phyloP scores from a whole-genome alignment of 2,113 vertebrate species.

The Vidua macroura region DNA sequence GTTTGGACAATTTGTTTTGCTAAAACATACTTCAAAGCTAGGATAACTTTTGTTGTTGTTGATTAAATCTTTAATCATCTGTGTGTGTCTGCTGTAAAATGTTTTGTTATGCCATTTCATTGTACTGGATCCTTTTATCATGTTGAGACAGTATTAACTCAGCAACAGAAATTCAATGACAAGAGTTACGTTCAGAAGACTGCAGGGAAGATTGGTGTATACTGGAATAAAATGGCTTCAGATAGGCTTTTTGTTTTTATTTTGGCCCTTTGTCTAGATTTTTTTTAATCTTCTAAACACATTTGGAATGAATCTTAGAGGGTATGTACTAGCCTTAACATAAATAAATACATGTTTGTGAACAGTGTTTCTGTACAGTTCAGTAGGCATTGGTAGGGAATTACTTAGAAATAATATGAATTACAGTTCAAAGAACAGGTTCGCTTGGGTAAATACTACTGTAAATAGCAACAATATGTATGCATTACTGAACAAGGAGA shows the following conservation, averaged over 20 bases:
- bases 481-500: not conserved
- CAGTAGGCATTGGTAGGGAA: not conserved
- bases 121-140: constrained; percentile 58
- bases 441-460: not conserved
- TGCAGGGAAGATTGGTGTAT: not conserved
- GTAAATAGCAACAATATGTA: not conserved
- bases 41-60: constrained; percentile 56
- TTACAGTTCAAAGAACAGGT: not conserved
- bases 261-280: not conserved
- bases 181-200: not conserved
- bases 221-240: not conserved
- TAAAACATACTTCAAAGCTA: constrained; percentile 54
- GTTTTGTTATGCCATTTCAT: constrained; percentile 55
- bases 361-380: constrained; percentile 1
- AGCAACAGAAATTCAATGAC: constrained; percentile 55
- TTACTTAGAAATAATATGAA: constrained; percentile 23
- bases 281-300: not conserved
- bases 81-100: constrained; percentile 31
- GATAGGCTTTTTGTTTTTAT: not conserved
- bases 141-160: constrained; percentile 53
- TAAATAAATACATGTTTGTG: not conserved
- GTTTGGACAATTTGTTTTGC: constrained; percentile 52
- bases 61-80: constrained; percentile 64
- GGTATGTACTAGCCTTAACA: not conserved
- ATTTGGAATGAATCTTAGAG: constrained; percentile 14